Base-by-base conservation (phyloP, 2,113 vertebrate genomes). In the Sinocyclocheilus anshuiensis region DNA sequence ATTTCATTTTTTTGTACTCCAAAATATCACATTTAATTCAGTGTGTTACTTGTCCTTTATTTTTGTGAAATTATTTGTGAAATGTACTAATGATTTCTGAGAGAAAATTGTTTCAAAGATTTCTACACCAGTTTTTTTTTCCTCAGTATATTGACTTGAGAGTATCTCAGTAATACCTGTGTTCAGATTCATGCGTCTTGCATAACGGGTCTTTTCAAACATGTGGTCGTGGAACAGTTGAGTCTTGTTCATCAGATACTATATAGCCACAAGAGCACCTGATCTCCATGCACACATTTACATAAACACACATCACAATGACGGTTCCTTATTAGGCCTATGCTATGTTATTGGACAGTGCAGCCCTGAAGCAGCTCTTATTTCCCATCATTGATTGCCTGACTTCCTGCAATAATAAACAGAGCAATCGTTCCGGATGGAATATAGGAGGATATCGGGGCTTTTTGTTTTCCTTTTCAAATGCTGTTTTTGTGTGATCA, bases 331-430 rank as follows among this genome's bases (percentile, higher is more conserved):
- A 77, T 87, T 89, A 81, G 42, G 8, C 22, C 55, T 57, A 77
- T 77, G 11, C 18, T 77, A 24, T 55, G 42, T 72, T 86, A 36
- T 78, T 67, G 57, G 81, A 88, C 81, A 84, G 81, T 88, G 59
- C 55, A 69, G 24, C 36, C 72, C 76, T 86, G 80, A 29, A 86
- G 59, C 83, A 91, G 92, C 84, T 93, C 90, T 88, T 86, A 89
- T 93, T 94, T 94, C 93, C 88, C 92, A 92, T 92, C 91, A 91
- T 93, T 89, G 86, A 89, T 93, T 94, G 91, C 89, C 57, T 83
- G 87, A 90, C 72, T 89, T 90, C 90, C 90, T 92, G 89, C 87
- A 93, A 94, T 92, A 95, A 94, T 93, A 95, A 95, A 94, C 90
- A 89, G 85, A 57, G 33, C 85, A 83, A 83, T 82, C 82, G 86